These are phyloP conservation scores for Corvus moneduloides DNA, from an alignment of 2,113 vertebrate genomes.

Conservation along the genomic window DNA sequence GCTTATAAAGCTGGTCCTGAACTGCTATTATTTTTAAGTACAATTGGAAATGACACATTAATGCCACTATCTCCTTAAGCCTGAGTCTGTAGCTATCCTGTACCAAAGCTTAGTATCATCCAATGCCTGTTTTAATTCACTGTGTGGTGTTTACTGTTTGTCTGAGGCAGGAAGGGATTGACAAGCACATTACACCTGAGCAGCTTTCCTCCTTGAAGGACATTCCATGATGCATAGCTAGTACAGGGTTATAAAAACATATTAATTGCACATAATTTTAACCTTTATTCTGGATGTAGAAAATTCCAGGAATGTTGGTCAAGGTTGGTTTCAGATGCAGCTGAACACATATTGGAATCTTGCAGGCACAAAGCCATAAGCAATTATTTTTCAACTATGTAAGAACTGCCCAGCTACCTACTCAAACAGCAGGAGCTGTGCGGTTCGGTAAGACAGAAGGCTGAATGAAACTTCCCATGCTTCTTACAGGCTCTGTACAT, in stretches of 20 bases:
- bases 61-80: not conserved
- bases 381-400: not conserved
- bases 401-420: not conserved
- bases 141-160: not conserved
- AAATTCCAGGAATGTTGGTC: not conserved
- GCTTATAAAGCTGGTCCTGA: not conserved
- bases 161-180: not conserved
- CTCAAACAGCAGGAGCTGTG: not conserved
- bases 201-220: not conserved
- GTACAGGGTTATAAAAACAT: not conserved
- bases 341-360: not conserved
- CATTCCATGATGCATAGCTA: not conserved
- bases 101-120: not conserved
- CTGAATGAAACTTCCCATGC: not conserved
- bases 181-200: not conserved
- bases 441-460: not conserved
- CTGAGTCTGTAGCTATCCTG: not conserved
- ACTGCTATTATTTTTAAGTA: not conserved
- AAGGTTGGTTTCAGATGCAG: not conserved
- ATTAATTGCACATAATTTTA: not conserved
- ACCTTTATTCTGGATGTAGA: not conserved
- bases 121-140: not conserved
- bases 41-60: accelerated
- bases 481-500: not conserved
- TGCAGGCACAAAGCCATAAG: not conserved